Evolutionary conservation across 2,888 invertebrate species (phyloP), one percentile per base, ranked within the genome.

Genomic region (Xestobium rufovillosum): DNA sequence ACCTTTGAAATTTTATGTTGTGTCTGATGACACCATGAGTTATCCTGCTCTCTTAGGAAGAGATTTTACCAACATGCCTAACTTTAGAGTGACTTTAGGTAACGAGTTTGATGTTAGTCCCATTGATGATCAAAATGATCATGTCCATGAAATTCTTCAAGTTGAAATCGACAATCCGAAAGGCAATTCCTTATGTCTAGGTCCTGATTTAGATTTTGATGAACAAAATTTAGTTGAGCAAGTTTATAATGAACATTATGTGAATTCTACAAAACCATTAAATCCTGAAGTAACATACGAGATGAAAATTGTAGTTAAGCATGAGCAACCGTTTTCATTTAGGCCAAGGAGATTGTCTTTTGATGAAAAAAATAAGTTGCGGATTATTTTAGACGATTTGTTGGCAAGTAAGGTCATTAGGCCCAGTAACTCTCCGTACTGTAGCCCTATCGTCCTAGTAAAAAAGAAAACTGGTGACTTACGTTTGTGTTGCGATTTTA

Each of bases 351-450:
- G 48, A 9, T 30, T 51, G 19, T 45, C 48, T 1, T 49, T 36
- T 37, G 14, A 14, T 11, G 49, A 46, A 14, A 47, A 45, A 36
- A 9, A n/a, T 4, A 10, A 44, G 13, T 11, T 53, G 1, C 3
- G 31, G 3, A 23, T 34, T n/a, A 49, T 51, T 4, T 8, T 52
- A 11, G 39, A 46, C 15, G 33, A 43, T 3, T 39, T 50, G n/a
- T 17, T 50, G 4, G 19, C 37, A 3, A 39, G 39, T 12, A 26
- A 25, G 2, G 42, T 51, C 10, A 53, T 55, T 23, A 13, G 45
- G 60, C 57, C 29, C 51, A 58, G 42, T 52, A 55, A 47, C 54
- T 49, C 50, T 1, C 43, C 40, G 2, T 51, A 50, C 39, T 37
- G 44, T 4, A 39, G 39, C 4, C 51, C 52, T 2, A 48, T 51